phyloP scores from a whole-genome alignment of 2,888 invertebrate species.

The Camponotus fellah region DNA sequence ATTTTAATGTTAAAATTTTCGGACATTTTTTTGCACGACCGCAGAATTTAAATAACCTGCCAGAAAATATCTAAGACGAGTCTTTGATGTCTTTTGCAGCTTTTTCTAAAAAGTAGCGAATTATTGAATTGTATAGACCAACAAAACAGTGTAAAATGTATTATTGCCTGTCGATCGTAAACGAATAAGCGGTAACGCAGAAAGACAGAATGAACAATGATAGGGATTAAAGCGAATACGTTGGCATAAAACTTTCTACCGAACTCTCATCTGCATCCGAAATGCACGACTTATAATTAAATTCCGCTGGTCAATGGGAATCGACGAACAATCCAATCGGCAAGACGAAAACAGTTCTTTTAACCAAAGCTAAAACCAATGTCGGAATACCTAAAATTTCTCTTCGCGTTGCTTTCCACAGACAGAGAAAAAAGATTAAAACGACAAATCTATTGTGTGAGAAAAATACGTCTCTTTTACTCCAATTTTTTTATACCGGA shows the following conservation, averaged over 20 bases:
- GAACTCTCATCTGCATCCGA: conserved; percentile 30
- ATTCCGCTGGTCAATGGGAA: conserved; percentile 50
- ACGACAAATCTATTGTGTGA: conserved; percentile 45
- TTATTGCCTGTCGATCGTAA: neutral
- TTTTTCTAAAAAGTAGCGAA: neutral
- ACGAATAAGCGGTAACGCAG: conserved; percentile 6
- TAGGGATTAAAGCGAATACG: conserved; percentile 53
- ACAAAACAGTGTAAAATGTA: neutral
- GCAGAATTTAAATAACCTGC: neutral
- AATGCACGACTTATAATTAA: conserved; percentile 55
- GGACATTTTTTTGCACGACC: neutral
- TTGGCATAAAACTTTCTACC: conserved; percentile 49
- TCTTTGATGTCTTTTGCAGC: conserved; percentile 21
- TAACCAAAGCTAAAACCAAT: conserved; percentile 41
- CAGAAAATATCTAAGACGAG: neutral
- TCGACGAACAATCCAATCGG: conserved; percentile 47
- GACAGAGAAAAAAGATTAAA: conserved; percentile 30
- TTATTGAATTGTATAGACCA: conserved; percentile 39
- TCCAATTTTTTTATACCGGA: neutral
- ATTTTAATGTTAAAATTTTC: neutral
- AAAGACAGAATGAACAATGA: conserved; percentile 41
- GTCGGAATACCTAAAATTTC: conserved; percentile 48
- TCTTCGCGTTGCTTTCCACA: conserved; percentile 35
- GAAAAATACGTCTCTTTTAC: conserved; percentile 23
- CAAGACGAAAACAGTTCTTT: conserved; percentile 46